phyloP scores from a whole-genome alignment of 2,888 invertebrate species.

The Trissoscelio sp. region DNA sequence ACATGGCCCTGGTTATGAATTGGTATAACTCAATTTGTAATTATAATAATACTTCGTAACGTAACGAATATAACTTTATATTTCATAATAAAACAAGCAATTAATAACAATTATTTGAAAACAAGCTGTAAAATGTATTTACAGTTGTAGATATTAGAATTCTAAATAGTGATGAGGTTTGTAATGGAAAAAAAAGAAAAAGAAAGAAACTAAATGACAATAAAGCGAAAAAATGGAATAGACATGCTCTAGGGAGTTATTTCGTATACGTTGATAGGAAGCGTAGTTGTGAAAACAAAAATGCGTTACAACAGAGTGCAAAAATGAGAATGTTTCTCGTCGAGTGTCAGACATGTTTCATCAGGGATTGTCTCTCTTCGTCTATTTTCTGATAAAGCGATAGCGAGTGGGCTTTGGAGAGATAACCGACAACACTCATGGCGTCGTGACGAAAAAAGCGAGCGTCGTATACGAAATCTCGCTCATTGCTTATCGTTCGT shows the following conservation, averaged over 20 bases:
- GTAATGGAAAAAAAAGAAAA: no score
- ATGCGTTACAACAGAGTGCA: constrained; percentile 21
- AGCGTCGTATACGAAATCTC: constrained; percentile 55
- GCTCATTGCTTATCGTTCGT: constrained; percentile 68
- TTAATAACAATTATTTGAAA: no score
- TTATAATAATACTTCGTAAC: no score
- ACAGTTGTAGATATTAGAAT: no score
- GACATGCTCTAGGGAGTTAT: constrained; percentile 1
- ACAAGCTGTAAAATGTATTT: no score
- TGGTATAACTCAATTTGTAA: no score
- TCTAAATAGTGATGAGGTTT: no score
- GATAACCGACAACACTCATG: constrained; percentile 35
- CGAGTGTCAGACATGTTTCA: constrained; percentile 42
- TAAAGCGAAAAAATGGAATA: neutral
- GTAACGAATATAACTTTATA: no score
- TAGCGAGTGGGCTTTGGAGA: constrained; percentile 13
- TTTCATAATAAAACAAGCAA: no score
- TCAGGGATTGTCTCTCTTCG: constrained; percentile 8
- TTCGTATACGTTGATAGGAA: constrained; percentile 9
- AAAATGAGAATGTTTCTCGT: constrained; percentile 20
- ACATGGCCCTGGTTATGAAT: neutral
- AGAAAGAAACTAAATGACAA: neutral
- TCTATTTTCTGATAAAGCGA: constrained; percentile 57
- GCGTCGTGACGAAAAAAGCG: constrained; percentile 50
- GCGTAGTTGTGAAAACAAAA: constrained; percentile 17